Percentiles rank a stretch among this genome's conserved stretches.
Conservation (phyloP, 2,888 invertebrate genomes). For the Penaeus monodon region DNA sequence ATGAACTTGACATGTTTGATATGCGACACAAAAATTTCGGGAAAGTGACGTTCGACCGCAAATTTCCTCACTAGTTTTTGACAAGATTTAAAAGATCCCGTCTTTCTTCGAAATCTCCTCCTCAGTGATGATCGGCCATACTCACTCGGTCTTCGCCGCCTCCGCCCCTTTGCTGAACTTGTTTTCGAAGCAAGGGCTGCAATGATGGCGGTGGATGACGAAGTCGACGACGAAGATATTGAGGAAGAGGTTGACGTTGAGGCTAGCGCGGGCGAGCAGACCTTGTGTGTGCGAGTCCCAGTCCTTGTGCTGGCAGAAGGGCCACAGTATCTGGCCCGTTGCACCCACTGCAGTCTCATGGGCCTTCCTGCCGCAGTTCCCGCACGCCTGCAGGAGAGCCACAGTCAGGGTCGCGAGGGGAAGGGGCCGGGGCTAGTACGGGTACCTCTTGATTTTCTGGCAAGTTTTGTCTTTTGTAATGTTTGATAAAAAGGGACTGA, state of each 20-base stretch:
- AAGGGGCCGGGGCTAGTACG: constrained; percentile 29
- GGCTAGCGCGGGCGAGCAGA: constrained; percentile 68
- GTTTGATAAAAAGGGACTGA: constrained; percentile 10
- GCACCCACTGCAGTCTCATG: constrained; percentile 97
- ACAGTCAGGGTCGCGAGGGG: constrained; percentile 20
- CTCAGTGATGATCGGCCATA: constrained; percentile 17
- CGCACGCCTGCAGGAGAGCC: constrained; percentile 80
- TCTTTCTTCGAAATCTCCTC: constrained; percentile 16
- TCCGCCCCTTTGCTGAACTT: constrained; percentile 19
- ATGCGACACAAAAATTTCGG: neutral
- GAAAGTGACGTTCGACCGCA: neutral
- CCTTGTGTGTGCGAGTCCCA: constrained; percentile 93
- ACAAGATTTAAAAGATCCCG: neutral
- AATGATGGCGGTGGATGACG: constrained; percentile 30
- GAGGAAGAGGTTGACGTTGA: constrained; percentile 30
- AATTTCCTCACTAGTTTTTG: neutral
- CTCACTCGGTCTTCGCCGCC: constrained; percentile 39
- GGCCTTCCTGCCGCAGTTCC: constrained; percentile 96
- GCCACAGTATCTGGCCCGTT: constrained; percentile 93
- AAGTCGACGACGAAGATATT: constrained; percentile 33
- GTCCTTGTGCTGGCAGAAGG: constrained; percentile 96
- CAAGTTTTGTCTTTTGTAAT: constrained; percentile 39
- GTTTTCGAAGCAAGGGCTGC: constrained; percentile 38
- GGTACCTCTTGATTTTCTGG: constrained; percentile 37
- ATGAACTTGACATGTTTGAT: no score